These are phyloP conservation scores for Pantala flavescens DNA, from an alignment of 1,140 invertebrate species.

Conservation along the genomic window DNA sequence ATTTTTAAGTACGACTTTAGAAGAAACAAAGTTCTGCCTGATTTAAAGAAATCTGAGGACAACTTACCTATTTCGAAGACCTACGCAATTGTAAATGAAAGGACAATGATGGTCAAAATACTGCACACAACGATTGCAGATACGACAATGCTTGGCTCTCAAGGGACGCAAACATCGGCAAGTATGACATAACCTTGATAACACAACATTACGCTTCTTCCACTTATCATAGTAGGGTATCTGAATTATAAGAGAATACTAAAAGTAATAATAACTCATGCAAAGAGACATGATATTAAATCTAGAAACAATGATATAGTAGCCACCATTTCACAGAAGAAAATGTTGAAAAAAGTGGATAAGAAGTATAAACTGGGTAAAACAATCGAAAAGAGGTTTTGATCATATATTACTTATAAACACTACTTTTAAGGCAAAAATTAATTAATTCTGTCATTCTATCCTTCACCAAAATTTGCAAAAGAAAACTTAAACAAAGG, in stretches of 20 bases:
- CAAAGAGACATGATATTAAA: neutral
- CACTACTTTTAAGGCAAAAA: too few relatives aligned
- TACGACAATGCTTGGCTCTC: constrained; percentile 81
- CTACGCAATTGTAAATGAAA: constrained; percentile 90
- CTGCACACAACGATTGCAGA: constrained; percentile 83
- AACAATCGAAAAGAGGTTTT: too few relatives aligned
- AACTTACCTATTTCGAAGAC: constrained; percentile 56
- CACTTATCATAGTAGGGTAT: constrained; percentile 48
- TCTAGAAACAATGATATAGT: neutral
- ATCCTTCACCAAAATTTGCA: too few relatives aligned
- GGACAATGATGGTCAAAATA: constrained; percentile 94
- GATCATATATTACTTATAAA: too few relatives aligned
- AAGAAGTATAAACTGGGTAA: too few relatives aligned
- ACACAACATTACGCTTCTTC: constrained; percentile 73
- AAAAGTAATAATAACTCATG: neutral
- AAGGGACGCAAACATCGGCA: constrained; percentile 77
- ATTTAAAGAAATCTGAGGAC: neutral
- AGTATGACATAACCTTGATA: constrained; percentile 80
- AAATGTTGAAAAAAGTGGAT: too few relatives aligned
- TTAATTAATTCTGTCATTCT: too few relatives aligned
- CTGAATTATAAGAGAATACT: constrained; percentile 18
- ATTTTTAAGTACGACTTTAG: neutral
- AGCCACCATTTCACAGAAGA: too few relatives aligned
- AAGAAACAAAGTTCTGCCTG: neutral
- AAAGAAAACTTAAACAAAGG: too few relatives aligned